Base-by-base conservation (phyloP, 2,888 invertebrate species). In the Harpagoxenus sublaevis region DNA sequence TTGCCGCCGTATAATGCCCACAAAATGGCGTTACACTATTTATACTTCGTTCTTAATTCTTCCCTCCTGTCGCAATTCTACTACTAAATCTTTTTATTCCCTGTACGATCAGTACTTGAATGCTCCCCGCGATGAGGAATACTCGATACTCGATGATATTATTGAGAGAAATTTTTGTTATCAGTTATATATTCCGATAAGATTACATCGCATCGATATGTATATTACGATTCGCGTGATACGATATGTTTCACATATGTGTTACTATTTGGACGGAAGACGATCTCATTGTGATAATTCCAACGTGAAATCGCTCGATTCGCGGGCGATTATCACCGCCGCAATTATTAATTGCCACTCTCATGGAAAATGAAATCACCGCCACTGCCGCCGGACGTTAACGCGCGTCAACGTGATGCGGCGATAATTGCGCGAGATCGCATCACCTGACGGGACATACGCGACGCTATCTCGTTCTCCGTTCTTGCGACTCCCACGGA, bases 331-430 rank as follows among this genome's bases (percentile, higher is more conserved):
- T 81, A 51, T 60, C 6, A 0, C 45, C 10, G 57, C 3, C 48
- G 84, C 84, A 66, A 84, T 81, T 86, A 86, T 88, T 89, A 90
- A 90, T 90, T 87, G 77, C 81, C 75, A 60, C 28, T 83, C 79
- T 86, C 81, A 66, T 74, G 86, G 90, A 89, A 92, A 92, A 89
- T 89, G 90, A 86, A 89, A 91, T 92, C 87, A 88, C 82, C 75
- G 42, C 65, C 28, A 15, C 12, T 42, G 65, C 35, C 51, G 35
- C 65, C 28, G 48, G 51, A 74, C 35, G 48, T 71, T 79, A 48
- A 71, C 74, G 28, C 48, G 45, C 51, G 28, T 70, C 62, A 28
- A 48, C 65, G 81, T 84, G 89, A 66, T 63, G n/a, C 39, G 68
- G 53, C 57, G 89, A 88, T 88, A 88, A 88, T 88, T 82, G 84